These are phyloP conservation scores for Rhodinocichla rosea DNA, from an alignment of 2,113 vertebrate species.

Conservation along the genomic window DNA sequence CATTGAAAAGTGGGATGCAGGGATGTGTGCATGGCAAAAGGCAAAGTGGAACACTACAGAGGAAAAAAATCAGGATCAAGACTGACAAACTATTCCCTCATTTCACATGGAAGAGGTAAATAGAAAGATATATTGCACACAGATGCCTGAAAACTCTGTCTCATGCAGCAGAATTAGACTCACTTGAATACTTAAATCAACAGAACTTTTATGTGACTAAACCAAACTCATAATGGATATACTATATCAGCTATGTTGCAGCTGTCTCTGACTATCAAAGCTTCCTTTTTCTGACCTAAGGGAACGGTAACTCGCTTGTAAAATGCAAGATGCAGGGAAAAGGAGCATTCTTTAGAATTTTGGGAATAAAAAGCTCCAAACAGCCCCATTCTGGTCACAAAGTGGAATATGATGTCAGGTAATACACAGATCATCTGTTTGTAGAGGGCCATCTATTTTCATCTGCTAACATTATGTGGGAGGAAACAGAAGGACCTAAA, in stretches of 20 bases:
- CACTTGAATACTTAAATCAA: conserved; percentile 3
- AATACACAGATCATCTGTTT: background rate
- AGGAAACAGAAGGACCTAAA: background rate
- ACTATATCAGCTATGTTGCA: background rate
- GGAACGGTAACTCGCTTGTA: background rate
- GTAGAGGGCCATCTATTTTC: background rate
- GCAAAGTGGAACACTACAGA: background rate
- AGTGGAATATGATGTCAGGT: background rate
- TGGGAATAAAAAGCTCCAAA: rapidly evolving
- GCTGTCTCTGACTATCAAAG: background rate
- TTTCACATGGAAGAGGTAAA: background rate
- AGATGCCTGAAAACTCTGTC: conserved; percentile 1
- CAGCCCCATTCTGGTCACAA: background rate
- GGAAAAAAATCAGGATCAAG: background rate
- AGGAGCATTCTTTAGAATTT: background rate
- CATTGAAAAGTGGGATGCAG: background rate
- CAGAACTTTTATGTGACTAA: conserved; percentile 19
- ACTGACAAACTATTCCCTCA: background rate
- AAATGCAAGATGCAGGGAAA: background rate
- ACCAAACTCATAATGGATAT: background rate
- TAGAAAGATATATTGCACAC: background rate
- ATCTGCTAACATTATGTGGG: background rate
- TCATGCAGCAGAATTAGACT: conserved; percentile 27
- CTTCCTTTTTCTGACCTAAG: background rate
- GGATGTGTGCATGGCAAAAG: background rate